Conservation (phyloP, 2,797 vertebrate genomes). For the Sebastes diaconus region DNA sequence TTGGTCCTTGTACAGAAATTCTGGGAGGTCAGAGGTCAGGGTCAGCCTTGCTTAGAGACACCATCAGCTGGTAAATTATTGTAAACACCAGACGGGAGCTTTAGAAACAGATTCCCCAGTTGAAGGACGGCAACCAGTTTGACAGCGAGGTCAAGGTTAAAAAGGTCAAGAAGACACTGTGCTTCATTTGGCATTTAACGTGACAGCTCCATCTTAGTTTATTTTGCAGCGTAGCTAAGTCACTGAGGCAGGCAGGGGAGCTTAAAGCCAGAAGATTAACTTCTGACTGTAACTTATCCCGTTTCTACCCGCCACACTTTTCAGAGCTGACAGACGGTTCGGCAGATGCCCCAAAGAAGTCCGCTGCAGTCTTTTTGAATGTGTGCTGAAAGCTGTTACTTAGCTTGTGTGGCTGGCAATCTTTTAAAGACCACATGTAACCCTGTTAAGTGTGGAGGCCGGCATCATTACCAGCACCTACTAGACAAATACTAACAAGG, state of each 20-base stretch:
- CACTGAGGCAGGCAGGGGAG: neutral
- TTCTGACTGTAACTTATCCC: conserved; percentile 36
- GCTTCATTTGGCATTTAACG: neutral
- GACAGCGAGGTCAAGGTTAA: neutral
- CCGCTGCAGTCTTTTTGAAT: neutral
- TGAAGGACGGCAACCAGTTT: neutral
- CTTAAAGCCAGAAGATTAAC: conserved; percentile 46
- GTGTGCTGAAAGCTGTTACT: neutral
- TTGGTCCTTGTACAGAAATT: neutral
- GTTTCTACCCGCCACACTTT: conserved; percentile 18
- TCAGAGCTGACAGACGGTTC: conserved; percentile 24
- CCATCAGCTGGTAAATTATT: neutral
- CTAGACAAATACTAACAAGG: neutral
- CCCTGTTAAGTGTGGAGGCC: conserved; percentile 4
- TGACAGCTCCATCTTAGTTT: neutral
- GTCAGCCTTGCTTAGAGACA: neutral
- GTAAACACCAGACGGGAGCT: neutral
- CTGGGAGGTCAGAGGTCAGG: neutral
- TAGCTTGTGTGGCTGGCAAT: neutral
- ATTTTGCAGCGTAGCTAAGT: neutral
- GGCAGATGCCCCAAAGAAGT: conserved; percentile 19
- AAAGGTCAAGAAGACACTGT: neutral
- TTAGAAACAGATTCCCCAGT: neutral
- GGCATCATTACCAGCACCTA: neutral
- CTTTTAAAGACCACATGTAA: neutral